Evolutionary conservation across 30 jellyfish, hydroid and myxozoan species (phyloP).

Genomic region (Catostylus mosaicus): DNA sequence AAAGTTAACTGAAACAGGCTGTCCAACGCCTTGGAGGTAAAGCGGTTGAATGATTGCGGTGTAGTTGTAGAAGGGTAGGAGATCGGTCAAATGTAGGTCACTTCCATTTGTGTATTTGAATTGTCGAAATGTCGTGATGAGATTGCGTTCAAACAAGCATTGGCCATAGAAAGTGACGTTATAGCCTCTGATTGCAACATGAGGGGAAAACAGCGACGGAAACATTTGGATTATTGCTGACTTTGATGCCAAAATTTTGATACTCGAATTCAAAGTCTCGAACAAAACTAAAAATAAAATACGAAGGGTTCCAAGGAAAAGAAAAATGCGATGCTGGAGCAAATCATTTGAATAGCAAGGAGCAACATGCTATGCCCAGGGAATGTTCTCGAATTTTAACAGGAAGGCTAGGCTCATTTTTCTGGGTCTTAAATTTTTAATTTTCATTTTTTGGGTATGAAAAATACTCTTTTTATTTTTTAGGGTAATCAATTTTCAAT

Average conservation of each 20-base stretch:
- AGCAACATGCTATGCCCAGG: too few relatives aligned
- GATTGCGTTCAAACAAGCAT: background rate
- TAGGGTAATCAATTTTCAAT: too few relatives aligned
- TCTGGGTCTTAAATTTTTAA: too few relatives aligned
- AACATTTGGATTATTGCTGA: background rate
- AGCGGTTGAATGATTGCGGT: conserved; percentile 6
- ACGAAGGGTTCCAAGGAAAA: too few relatives aligned
- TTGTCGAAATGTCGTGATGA: background rate
- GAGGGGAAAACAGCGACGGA: background rate
- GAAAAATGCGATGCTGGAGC: too few relatives aligned
- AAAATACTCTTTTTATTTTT: too few relatives aligned
- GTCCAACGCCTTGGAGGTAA: conserved; percentile 19
- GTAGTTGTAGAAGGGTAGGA: conserved; percentile 16
- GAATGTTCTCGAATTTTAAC: too few relatives aligned
- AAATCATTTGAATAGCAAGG: too few relatives aligned
- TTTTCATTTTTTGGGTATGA: too few relatives aligned
- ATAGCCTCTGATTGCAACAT: conserved; percentile 9
- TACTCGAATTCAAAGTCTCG: background rate
- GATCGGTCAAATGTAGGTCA: background rate
- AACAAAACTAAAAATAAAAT: background rate
- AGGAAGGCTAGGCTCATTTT: too few relatives aligned
- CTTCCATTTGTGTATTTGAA: conserved; percentile 4
- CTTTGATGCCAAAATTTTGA: background rate
- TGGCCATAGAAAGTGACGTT: conserved; percentile 9
- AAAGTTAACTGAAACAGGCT: background rate